Evolutionary conservation across 2,888 invertebrate species (phyloP).

Genomic region (Crematogaster levior): DNA sequence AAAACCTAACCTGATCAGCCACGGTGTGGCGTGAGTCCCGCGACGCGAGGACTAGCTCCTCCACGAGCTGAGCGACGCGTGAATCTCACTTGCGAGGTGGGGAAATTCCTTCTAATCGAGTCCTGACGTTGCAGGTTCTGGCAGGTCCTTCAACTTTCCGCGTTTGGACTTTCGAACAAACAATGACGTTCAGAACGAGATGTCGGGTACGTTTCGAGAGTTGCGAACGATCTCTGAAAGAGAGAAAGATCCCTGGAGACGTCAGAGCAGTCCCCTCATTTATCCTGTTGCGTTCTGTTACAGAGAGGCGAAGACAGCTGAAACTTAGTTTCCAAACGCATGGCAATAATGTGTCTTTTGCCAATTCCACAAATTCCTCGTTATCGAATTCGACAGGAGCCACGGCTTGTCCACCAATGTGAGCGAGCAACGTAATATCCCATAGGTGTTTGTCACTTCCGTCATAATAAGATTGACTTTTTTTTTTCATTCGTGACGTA

Average conservation of each 20-base stretch:
- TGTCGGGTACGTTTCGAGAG: conserved; percentile 79
- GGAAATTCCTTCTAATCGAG: neutral
- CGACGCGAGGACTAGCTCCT: neutral
- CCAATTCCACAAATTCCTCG: conserved; percentile 85
- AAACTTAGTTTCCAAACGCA: conserved; percentile 87
- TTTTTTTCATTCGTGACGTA: neutral
- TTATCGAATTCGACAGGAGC: conserved; percentile 86
- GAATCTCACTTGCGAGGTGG: neutral
- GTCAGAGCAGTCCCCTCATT: neutral
- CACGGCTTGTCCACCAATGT: conserved; percentile 78
- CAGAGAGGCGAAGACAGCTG: conserved; percentile 88
- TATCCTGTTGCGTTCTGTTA: conserved; percentile 57
- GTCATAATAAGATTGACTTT: conserved; percentile 10
- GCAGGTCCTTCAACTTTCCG: conserved; percentile 82
- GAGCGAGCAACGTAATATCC: conserved; percentile 31
- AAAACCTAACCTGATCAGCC: conserved; percentile 69
- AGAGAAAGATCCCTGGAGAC: neutral
- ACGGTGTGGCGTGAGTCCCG: neutral
- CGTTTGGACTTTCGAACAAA: conserved; percentile 83
- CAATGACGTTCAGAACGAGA: conserved; percentile 83
- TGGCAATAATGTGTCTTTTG: conserved; percentile 84
- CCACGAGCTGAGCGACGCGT: neutral
- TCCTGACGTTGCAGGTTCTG: conserved; percentile 76
- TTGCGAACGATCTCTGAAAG: neutral
- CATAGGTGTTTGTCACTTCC: neutral